A percentile compares a stretch with the other conserved stretches of the same genome.
Conservation (phyloP, 2,113 vertebrate genomes). For the Pantherophis guttatus region DNA sequence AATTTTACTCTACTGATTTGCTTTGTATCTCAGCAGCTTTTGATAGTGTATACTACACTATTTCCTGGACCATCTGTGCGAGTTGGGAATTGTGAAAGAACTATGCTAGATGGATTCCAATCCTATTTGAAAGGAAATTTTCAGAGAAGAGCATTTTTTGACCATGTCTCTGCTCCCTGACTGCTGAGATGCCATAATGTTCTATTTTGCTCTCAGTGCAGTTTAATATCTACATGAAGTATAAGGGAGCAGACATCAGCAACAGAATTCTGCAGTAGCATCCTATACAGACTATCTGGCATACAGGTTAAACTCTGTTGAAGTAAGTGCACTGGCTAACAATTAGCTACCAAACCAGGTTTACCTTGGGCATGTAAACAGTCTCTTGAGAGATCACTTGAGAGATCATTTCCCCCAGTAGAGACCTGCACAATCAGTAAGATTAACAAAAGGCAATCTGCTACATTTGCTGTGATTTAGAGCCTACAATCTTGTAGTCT, state of each 20-base stretch:
- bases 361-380: background rate
- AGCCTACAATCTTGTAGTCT: background rate
- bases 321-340: background rate
- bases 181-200: background rate
- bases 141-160: background rate
- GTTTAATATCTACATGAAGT: background rate
- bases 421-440: background rate
- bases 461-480: background rate
- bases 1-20: background rate
- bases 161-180: background rate
- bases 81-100: background rate
- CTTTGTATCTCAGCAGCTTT: background rate
- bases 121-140: background rate
- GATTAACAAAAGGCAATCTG: background rate
- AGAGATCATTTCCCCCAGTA: background rate
- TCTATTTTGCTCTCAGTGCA: background rate
- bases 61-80: background rate
- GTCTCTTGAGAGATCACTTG: background rate
- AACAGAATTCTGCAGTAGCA: background rate
- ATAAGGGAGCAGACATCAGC: background rate
- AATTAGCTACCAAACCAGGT: background rate
- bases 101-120: background rate
- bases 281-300: background rate
- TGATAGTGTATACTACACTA: background rate
- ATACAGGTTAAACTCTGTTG: background rate